Evolutionary conservation across 1,140 invertebrate genomes (phyloP).

Genomic region (Aphelenchoides avenae): DNA sequence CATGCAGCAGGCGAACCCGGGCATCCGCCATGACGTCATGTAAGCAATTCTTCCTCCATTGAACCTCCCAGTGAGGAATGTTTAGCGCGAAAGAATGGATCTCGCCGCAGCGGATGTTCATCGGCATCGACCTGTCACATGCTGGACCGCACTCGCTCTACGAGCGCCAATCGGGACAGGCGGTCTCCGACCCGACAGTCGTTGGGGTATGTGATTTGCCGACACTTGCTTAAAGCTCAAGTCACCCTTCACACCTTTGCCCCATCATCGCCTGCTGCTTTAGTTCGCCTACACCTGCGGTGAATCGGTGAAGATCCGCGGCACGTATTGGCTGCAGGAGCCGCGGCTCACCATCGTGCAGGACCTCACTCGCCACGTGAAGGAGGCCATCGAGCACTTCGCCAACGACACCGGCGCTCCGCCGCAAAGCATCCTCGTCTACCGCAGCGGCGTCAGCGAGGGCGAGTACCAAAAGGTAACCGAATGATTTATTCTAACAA

Average conservation of each 20-base stretch:
- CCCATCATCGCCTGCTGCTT: no score
- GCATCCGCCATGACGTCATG: background rate
- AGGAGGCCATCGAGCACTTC: conserved; percentile 1
- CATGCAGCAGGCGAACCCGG: no score
- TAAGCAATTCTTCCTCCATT: background rate
- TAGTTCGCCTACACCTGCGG: conserved; percentile 13
- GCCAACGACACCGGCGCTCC: background rate
- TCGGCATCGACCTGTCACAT: conserved; percentile 10
- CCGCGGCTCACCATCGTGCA: conserved; percentile 7
- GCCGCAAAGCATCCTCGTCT: conserved; percentile 4
- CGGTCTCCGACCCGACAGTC: conserved; percentile 2
- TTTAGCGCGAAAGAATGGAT: conserved; percentile 7
- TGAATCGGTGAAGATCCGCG: conserved; percentile 2
- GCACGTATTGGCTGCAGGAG: conserved; percentile 14
- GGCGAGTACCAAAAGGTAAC: conserved; percentile 11
- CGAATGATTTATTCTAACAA: background rate
- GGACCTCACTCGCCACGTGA: background rate
- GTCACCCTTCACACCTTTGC: no score
- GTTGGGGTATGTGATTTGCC: conserved; percentile 14
- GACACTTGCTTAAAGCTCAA: background rate
- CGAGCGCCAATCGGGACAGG: conserved; percentile 1
- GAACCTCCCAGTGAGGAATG: background rate
- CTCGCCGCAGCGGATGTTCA: conserved; percentile 6
- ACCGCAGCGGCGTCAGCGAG: conserved; percentile 15
- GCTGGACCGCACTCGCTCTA: conserved; percentile 5